phyloP scores from a whole-genome alignment of 2,797 vertebrate genomes.

The Atherinosoma microstoma region DNA sequence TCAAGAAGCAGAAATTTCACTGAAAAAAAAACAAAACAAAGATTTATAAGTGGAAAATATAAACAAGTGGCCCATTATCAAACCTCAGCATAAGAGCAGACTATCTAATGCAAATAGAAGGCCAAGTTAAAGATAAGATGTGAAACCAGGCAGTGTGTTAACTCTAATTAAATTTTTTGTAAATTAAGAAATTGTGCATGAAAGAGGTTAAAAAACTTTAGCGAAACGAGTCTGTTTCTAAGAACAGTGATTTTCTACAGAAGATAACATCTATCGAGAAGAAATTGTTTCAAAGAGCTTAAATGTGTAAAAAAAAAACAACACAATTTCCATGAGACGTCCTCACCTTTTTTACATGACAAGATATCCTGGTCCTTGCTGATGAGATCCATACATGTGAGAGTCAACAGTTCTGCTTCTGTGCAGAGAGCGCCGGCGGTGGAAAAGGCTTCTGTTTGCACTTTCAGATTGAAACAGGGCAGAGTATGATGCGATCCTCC shows the following conservation, averaged over 20 bases:
- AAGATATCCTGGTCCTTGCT: conserved; percentile 16
- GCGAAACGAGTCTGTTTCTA: not conserved
- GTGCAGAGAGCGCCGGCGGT: conserved; percentile 3
- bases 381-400: not conserved
- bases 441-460: conserved; percentile 6
- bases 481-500: conserved; percentile 93
- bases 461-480: conserved; percentile 91
- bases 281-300: not conserved
- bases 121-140: too few species aligned
- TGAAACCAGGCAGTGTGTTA: not conserved
- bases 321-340: not conserved
- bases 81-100: not conserved
- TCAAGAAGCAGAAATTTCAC: conserved; percentile 3
- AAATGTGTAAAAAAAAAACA: not conserved
- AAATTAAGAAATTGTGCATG: not conserved
- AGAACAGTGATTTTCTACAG: not conserved
- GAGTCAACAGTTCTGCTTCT: conserved; percentile 24
- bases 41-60: too few species aligned
- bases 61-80: not conserved
- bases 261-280: not conserved
- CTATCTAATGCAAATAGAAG: not conserved
- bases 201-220: not conserved
- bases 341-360: not conserved
- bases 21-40: too few species aligned
- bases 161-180: not conserved